Evolutionary conservation across 2,888 invertebrate species (phyloP).

Genomic region (Amblyjoppa proteus): DNA sequence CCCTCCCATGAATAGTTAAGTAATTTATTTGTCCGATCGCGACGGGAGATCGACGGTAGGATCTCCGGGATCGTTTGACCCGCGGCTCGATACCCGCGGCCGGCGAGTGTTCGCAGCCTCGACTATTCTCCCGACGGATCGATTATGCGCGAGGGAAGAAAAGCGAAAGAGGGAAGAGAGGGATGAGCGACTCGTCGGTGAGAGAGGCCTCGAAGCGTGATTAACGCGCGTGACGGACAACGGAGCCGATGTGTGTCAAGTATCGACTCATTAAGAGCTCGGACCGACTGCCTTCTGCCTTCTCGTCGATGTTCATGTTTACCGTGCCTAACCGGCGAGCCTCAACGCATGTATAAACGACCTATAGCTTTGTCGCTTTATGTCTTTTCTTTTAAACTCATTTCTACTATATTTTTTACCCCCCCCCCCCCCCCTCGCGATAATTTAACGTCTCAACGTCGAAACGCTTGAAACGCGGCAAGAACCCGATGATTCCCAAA

Average conservation of each 20-base stretch:
- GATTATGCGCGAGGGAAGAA: constrained; percentile 35
- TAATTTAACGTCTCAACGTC: constrained; percentile 30
- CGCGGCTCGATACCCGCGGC: neutral
- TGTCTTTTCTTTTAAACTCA: constrained; percentile 65
- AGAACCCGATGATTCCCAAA: neutral
- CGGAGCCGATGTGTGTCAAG: constrained; percentile 69
- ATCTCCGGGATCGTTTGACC: constrained; percentile 44
- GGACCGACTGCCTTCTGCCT: constrained; percentile 53
- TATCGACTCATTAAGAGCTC: constrained; percentile 67
- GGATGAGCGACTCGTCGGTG: constrained; percentile 37
- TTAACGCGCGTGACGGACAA: constrained; percentile 66
- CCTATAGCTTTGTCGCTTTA: constrained; percentile 28
- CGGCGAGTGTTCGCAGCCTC: neutral
- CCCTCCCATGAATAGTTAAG: constrained; percentile 32
- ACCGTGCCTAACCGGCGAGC: constrained; percentile 22
- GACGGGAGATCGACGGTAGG: constrained; percentile 40
- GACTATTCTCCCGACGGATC: constrained; percentile 5
- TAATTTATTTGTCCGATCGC: constrained; percentile 43
- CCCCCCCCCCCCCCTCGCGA: constrained; percentile 17
- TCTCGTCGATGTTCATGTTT: constrained; percentile 34
- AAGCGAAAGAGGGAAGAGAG: neutral
- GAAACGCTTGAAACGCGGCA: constrained; percentile 2
- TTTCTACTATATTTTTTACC: constrained; percentile 67
- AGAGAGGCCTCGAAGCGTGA: constrained; percentile 61
- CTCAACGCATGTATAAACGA: constrained; percentile 26